Base-by-base conservation (phyloP, 2,888 invertebrate species). In the Ophraella communa region DNA sequence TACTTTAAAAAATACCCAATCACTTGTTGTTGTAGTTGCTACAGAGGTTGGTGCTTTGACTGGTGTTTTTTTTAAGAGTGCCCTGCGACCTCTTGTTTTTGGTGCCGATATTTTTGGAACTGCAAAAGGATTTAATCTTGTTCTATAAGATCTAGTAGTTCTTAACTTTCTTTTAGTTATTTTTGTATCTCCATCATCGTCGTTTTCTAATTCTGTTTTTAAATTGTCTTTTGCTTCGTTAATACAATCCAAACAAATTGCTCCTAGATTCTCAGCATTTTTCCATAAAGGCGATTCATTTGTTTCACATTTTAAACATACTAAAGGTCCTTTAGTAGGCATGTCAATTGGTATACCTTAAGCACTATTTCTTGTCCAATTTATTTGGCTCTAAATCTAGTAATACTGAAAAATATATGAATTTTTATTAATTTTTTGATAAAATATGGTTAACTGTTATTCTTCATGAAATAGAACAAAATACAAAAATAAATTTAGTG, bases 1-100 rank as follows among this genome's bases (percentile, higher is more conserved):
- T 81, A 89, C 89, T 83, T 91, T 90, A 79, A 89, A 88, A 81
- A 93, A 95, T 20, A 93, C 85, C 74, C 88, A 90, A 64, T 92
- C 90, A 69, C 92, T 92, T 4, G 93, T 92, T 8, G 93, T 89
- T 0, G 92, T 90, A 18, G 93, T 92, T 0, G 94, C 91, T 14
- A 93, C 91, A 8, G 93, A 88, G 0, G 88, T 86, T 0, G 94
- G 93, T 0, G 94, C 92, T 81, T 93, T 94, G 3, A 91, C 85
- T 0, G 94, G 93, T 21, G 87, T 88, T 74, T 91, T 89, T 80
- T 93, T 93, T 76, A 93, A 92, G 62, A 94, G 86, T 57, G 89
- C 87, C 66, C 95, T 84, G 2, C 95, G 85, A 14, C 92, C 91
- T 73, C 91, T 88, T 1, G 93, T 92, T 77, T 92, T 87, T 0